Conservation (phyloP, 2,797 vertebrate species). For the Lophius americanus region DNA sequence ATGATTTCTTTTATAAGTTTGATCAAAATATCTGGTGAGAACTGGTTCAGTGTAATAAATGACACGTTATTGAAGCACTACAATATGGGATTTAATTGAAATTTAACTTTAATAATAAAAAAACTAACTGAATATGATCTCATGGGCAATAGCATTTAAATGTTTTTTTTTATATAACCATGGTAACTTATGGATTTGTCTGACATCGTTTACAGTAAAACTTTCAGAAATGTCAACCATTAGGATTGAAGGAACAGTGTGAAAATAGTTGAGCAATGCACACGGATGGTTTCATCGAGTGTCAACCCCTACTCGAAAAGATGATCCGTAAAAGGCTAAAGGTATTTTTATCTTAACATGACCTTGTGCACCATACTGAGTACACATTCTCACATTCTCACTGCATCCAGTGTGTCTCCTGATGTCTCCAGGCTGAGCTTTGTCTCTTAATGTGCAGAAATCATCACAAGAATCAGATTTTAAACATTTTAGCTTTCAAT, state of each 20-base stretch:
- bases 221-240: neutral
- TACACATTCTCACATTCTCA: constrained; percentile 76
- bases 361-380: constrained; percentile 73
- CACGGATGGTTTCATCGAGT: constrained; percentile 55
- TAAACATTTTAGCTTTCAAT: no score
- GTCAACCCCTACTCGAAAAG: constrained; percentile 64
- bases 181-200: no score
- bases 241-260: constrained; percentile 3
- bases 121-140: no score
- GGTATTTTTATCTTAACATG: constrained; percentile 85
- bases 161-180: no score
- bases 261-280: constrained; percentile 41
- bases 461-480: neutral
- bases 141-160: no score
- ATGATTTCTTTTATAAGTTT: no score
- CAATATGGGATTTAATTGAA: no score
- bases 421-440: constrained; percentile 42
- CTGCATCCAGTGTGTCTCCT: constrained; percentile 59
- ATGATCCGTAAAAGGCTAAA: constrained; percentile 81
- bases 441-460: constrained; percentile 11
- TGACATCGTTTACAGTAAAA: neutral
- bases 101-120: no score
- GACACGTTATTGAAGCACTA: no score
- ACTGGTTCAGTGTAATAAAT: no score
- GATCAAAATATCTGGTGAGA: no score